Evolutionary conservation across 2,113 vertebrate genomes (phyloP).

Genomic region (Aleadryas rufinucha): DNA sequence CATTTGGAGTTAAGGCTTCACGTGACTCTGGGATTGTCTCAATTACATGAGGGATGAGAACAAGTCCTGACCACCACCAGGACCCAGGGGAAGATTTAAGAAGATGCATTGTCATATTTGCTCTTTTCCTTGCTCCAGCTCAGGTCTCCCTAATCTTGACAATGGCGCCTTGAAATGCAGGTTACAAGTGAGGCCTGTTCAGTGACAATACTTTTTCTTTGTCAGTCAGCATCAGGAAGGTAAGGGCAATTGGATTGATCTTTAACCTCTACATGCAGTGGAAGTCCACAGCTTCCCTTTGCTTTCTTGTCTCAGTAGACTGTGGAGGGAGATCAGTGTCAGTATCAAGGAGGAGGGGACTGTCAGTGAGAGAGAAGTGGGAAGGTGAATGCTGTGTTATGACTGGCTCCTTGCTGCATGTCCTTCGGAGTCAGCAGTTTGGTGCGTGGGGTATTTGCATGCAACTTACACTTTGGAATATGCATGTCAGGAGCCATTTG

Average conservation of each 20-base stretch:
- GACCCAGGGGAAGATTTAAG: background rate
- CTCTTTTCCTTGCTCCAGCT: background rate
- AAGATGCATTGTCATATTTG: background rate
- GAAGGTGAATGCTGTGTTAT: background rate
- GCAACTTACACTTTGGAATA: background rate
- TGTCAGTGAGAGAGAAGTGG: background rate
- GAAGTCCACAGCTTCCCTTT: background rate
- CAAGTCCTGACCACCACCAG: background rate
- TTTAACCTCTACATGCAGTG: background rate
- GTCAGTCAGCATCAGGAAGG: background rate
- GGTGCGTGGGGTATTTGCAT: background rate
- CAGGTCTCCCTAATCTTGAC: background rate
- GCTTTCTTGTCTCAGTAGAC: background rate
- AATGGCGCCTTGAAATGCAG: accelerated
- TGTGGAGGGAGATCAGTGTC: background rate
- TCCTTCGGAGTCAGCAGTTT: background rate
- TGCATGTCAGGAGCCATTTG: background rate
- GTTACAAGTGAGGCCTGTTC: background rate
- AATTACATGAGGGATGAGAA: background rate
- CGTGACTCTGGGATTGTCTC: background rate
- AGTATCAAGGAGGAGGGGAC: background rate
- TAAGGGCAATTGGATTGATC: accelerated
- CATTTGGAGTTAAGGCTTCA: background rate
- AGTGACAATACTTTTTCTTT: background rate
- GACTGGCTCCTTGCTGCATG: background rate